A percentile compares a stretch with the other conserved stretches of the same genome.
Evolutionary conservation across 92 coral and sea anemone species (phyloP).

Genomic region (Ricordea florida): DNA sequence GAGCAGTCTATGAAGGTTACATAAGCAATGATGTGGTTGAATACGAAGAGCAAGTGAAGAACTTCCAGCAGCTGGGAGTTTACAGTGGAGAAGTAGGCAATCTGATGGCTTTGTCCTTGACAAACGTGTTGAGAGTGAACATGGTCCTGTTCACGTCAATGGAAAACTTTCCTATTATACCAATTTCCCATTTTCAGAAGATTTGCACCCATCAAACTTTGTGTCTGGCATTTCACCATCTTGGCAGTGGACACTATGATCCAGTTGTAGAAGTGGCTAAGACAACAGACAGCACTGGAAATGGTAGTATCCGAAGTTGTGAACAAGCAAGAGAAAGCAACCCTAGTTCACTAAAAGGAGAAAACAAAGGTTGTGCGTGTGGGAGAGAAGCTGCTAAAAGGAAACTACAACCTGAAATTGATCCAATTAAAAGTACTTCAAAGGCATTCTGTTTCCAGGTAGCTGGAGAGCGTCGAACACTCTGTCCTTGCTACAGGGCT

Average conservation of each 20-base stretch:
- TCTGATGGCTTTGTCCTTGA: conserved; percentile 22
- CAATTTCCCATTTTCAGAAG: conserved; percentile 11
- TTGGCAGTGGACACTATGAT: conserved; percentile 60
- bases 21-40: background rate
- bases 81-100: conserved; percentile 42
- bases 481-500: conserved; percentile 24
- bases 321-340: background rate
- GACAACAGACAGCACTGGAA: background rate
- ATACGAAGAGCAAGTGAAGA: conserved; percentile 5
- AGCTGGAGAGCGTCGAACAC: conserved; percentile 15
- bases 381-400: conserved; percentile 47
- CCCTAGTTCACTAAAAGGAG: conserved; percentile 5
- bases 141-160: conserved; percentile 34
- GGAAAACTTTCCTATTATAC: conserved; percentile 41
- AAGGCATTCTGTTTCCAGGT: conserved; percentile 5
- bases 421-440: background rate
- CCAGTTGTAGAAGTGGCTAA: conserved; percentile 31
- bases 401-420: background rate
- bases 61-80: conserved; percentile 3
- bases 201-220: conserved; percentile 23
- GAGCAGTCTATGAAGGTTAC: conserved; percentile 14
- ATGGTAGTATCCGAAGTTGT: background rate
- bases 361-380: conserved; percentile 37
- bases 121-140: conserved; percentile 27
- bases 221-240: conserved; percentile 41